Evolutionary conservation across 2,888 invertebrate genomes (phyloP).

Genomic region (Ormyrus nitidulus): DNA sequence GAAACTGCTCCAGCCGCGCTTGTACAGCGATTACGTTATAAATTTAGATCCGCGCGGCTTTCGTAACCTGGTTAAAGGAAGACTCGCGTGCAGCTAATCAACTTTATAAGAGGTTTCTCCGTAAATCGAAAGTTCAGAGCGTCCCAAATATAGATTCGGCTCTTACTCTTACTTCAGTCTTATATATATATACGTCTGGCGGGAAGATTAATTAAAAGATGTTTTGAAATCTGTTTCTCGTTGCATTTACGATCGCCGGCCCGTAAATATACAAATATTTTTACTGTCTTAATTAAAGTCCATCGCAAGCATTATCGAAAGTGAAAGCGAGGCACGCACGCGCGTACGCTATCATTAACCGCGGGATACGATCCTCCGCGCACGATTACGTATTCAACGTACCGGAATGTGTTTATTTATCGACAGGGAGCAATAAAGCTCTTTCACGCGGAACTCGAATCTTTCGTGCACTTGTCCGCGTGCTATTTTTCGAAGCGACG

Average conservation of each 20-base stretch:
- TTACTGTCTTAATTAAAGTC: conserved; percentile 15
- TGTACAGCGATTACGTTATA: not conserved
- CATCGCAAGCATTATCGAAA: not conserved
- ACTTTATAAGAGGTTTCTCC: not conserved
- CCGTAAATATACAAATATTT: conserved; percentile 18
- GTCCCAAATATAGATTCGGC: conserved; percentile 14
- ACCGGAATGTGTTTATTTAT: not conserved
- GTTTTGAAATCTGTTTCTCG: not conserved
- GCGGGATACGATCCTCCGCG: not conserved
- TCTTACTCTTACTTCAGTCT: conserved; percentile 10
- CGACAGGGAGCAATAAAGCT: too few relatives aligned
- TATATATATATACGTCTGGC: not conserved
- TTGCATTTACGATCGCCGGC: not conserved
- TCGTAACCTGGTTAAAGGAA: not conserved
- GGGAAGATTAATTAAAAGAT: conserved; percentile 28
- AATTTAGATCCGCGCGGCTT: conserved; percentile 3
- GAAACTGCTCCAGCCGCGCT: too few relatives aligned
- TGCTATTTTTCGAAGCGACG: too few relatives aligned
- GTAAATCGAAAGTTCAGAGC: conserved; percentile 21
- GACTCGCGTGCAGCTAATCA: too few relatives aligned
- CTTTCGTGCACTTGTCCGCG: too few relatives aligned
- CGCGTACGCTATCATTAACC: not conserved
- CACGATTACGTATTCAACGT: not conserved
- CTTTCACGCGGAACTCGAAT: too few relatives aligned
- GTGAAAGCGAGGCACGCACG: conserved; percentile 24